Evolutionary conservation across 2,888 invertebrate species (phyloP).

Genomic region (Oscheius sp.): DNA sequence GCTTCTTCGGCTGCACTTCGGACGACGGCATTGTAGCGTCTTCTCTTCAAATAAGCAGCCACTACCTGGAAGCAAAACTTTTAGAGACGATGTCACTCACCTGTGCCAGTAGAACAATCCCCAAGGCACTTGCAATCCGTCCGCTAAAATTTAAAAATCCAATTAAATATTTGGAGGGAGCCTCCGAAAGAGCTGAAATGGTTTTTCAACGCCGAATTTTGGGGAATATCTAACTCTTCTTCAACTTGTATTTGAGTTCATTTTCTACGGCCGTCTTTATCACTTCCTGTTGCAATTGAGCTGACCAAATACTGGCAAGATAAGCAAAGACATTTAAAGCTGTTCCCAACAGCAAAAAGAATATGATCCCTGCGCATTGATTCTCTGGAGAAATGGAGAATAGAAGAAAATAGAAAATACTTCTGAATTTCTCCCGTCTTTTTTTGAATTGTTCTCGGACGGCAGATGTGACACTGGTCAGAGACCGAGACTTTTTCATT

Average conservation of each 20-base stretch:
- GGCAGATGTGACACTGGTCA: conserved; percentile 33
- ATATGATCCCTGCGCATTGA: conserved; percentile 56
- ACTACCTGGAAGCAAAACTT: conserved; percentile 38
- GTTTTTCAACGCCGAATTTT: neutral
- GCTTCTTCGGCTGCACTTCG: conserved; percentile 54
- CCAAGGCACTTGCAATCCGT: conserved; percentile 58
- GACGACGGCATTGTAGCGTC: conserved; percentile 46
- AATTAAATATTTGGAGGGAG: conserved; percentile 61
- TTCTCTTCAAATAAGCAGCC: conserved; percentile 45
- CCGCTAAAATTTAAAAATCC: conserved; percentile 60
- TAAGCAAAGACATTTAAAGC: conserved; percentile 53
- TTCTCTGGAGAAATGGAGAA: conserved; percentile 45
- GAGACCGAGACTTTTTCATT: conserved; percentile 38
- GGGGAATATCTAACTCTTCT: conserved; percentile 44
- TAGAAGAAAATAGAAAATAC: conserved; percentile 19
- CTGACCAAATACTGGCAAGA: conserved; percentile 56
- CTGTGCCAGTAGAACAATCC: conserved; percentile 63
- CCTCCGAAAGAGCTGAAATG: conserved; percentile 47
- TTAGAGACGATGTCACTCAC: conserved; percentile 35
- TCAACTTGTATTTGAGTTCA: conserved; percentile 52
- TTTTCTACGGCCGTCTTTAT: conserved; percentile 61
- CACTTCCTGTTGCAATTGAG: conserved; percentile 60
- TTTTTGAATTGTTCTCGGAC: conserved; percentile 32
- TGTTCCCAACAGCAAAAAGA: conserved; percentile 51
- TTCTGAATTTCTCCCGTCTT: conserved; percentile 39